phyloP scores from a whole-genome alignment of 2,888 invertebrate genomes.

The Apodemia zela region DNA sequence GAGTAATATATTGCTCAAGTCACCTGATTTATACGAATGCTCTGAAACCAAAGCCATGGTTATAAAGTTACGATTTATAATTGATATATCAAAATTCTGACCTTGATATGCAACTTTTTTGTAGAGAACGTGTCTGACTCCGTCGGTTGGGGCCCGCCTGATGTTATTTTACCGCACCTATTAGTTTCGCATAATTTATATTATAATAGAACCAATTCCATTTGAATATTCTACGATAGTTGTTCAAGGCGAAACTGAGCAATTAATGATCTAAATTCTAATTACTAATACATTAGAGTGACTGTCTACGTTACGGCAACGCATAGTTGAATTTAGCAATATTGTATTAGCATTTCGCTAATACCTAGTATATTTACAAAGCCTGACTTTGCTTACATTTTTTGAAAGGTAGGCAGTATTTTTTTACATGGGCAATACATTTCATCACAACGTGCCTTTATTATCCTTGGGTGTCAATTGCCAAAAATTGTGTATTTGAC shows the following conservation, averaged over 20 bases:
- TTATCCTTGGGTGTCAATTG: no score
- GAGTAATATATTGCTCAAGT: conserved; percentile 1
- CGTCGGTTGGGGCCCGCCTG: conserved; percentile 31
- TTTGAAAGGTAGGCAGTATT: neutral
- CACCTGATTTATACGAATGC: conserved; percentile 7
- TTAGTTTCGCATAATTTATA: conserved; percentile 14
- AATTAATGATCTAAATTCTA: conserved; percentile 13
- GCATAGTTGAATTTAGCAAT: conserved; percentile 6
- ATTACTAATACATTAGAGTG: conserved; percentile 9
- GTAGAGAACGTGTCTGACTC: conserved; percentile 32
- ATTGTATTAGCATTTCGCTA: neutral
- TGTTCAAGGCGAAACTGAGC: conserved; percentile 12
- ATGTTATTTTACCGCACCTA: conserved; percentile 20
- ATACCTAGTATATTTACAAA: neutral
- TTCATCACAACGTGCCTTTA: no score
- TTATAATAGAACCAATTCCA: conserved; percentile 11
- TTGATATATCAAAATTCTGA: conserved; percentile 37
- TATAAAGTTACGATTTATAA: conserved; percentile 32
- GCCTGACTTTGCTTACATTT: neutral
- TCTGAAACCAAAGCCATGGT: conserved; percentile 4
- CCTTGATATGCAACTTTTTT: conserved; percentile 39
- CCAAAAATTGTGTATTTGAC: no score
- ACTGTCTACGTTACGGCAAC: conserved; percentile 3
- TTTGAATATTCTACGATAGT: conserved; percentile 11
- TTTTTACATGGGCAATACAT: no score